Conservation (phyloP, 2,888 invertebrate genomes). For the Caenorhabditis doughertyi region DNA sequence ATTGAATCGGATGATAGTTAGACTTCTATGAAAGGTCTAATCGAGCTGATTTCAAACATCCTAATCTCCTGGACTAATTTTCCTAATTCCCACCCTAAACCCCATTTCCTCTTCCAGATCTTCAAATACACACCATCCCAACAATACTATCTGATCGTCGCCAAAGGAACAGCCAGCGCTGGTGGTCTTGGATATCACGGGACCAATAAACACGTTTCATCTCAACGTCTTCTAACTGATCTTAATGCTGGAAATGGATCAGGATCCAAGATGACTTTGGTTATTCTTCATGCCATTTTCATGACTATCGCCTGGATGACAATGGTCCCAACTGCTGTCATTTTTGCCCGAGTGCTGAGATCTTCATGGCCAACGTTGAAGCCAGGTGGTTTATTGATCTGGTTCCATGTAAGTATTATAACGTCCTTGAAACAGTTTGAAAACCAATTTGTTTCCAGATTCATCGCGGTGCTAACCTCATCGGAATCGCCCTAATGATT, state of each 20-base stretch:
- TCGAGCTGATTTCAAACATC: too few species aligned
- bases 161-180: slow-evolving; percentile 51
- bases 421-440: not conserved
- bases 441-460: slow-evolving; percentile 69
- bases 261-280: slow-evolving; percentile 19
- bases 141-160: slow-evolving; percentile 61
- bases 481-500: slow-evolving; percentile 70
- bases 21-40: too few species aligned
- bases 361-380: slow-evolving; percentile 70
- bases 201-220: slow-evolving; percentile 18
- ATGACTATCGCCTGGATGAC: slow-evolving; percentile 75
- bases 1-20: too few species aligned
- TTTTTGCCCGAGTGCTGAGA: slow-evolving; percentile 73
- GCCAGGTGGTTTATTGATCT: slow-evolving; percentile 73
- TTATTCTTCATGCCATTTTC: slow-evolving; percentile 68
- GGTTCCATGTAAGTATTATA: slow-evolving; percentile 71
- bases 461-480: slow-evolving; percentile 70
- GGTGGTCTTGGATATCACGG: slow-evolving; percentile 57
- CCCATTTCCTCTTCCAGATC: slow-evolving; percentile 35
- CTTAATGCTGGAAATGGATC: slow-evolving; percentile 45
- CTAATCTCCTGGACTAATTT: too few species aligned
- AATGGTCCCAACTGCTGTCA: slow-evolving; percentile 71
- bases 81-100: too few species aligned
- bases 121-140: slow-evolving; percentile 57
- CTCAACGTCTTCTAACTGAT: slow-evolving; percentile 41